A percentile compares a stretch with the other conserved stretches of the same genome.
These are phyloP conservation scores for Schrankia costaestrigalis DNA, from an alignment of 2,888 invertebrate species.

Conservation along the genomic window DNA sequence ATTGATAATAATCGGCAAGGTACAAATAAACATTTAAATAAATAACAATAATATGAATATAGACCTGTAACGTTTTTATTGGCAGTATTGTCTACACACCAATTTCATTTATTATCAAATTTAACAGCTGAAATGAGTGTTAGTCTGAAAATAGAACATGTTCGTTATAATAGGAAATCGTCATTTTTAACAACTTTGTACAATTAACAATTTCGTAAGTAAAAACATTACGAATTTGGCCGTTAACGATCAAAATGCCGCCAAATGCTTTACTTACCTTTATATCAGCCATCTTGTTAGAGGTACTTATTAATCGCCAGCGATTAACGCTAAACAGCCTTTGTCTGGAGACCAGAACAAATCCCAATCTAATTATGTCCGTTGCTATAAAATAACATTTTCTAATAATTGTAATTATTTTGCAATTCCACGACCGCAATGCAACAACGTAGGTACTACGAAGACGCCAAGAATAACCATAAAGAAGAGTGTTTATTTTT, in stretches of 20 bases:
- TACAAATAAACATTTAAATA: no score
- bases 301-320: conserved; percentile 52
- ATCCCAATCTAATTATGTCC: conserved; percentile 41
- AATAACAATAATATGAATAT: no score
- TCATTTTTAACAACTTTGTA: no score
- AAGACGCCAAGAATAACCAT: conserved; percentile 60
- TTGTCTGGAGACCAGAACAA: conserved; percentile 50
- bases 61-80: no score
- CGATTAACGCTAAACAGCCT: conserved; percentile 62
- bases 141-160: conserved; percentile 7
- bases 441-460: conserved; percentile 64
- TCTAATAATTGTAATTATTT: conserved; percentile 36
- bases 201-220: conserved; percentile 2
- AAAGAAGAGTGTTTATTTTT: conserved; percentile 38
- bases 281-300: conserved; percentile 78
- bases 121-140: conserved; percentile 1
- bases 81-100: no score
- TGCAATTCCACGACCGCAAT: conserved; percentile 43
- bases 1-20: no score
- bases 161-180: no score
- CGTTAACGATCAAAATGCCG: conserved; percentile 76
- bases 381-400: conserved; percentile 57
- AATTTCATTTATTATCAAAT: no score
- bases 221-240: conserved; percentile 50
- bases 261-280: conserved; percentile 70